A percentile compares a stretch with the other conserved stretches of the same genome.
Conservation (phyloP, 2,888 invertebrate species). For the Drosophila incognita region DNA sequence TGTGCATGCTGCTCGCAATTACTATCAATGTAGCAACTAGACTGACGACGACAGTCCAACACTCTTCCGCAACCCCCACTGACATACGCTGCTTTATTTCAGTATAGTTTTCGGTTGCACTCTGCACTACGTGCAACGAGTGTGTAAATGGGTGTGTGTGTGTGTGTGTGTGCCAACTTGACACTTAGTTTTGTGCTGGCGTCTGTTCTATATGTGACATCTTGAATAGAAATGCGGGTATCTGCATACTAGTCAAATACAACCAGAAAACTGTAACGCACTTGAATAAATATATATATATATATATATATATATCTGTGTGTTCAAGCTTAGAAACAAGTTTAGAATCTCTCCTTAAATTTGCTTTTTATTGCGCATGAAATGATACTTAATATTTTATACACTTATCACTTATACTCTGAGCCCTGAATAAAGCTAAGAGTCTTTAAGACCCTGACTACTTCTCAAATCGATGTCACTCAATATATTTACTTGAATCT, state of each 20-base stretch:
- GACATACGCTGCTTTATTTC: background rate
- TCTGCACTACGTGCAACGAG: background rate
- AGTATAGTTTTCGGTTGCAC: constrained; percentile 6
- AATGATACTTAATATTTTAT: background rate
- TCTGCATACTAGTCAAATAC: constrained; percentile 9
- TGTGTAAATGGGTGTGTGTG: constrained; percentile 5
- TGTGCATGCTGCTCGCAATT: constrained; percentile 77
- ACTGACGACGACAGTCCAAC: constrained; percentile 28
- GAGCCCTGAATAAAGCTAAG: background rate
- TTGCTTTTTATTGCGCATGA: background rate
- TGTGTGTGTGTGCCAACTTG: constrained; percentile 16
- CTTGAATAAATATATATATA: background rate
- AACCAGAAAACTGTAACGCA: constrained; percentile 2
- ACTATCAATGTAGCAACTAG: constrained; percentile 68
- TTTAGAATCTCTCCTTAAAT: background rate
- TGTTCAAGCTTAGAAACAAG: background rate
- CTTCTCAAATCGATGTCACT: background rate
- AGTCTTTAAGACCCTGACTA: background rate
- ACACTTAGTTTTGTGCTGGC: constrained; percentile 23
- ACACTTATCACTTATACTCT: background rate
- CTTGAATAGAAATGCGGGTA: constrained; percentile 28
- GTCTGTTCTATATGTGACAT: constrained; percentile 18
- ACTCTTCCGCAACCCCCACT: background rate
- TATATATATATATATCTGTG: background rate
- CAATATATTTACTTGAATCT: background rate